A percentile compares a stretch with the other conserved stretches of the same genome.
Conservation (phyloP, 2,888 invertebrate genomes). For the Rotaria macrura region DNA sequence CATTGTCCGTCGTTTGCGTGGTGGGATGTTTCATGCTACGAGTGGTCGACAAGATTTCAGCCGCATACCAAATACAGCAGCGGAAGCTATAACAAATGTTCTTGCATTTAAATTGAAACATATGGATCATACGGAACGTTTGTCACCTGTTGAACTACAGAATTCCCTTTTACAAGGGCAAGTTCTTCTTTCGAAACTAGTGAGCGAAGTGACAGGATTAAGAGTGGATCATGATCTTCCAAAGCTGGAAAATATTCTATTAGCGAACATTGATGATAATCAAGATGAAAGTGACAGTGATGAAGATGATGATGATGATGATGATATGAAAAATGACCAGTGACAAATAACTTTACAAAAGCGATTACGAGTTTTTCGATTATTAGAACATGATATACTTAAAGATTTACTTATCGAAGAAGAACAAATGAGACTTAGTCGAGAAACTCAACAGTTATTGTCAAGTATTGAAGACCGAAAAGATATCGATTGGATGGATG, state of each 20-base stretch:
- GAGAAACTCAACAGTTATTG: neutral
- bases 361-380: neutral
- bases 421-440: neutral
- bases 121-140: neutral
- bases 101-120: neutral
- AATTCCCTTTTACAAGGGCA: neutral
- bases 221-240: rapidly evolving
- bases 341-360: no score
- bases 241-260: neutral
- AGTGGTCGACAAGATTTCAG: neutral
- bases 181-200: neutral
- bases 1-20: slow-evolving; percentile 69
- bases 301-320: no score
- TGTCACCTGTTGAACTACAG: neutral
- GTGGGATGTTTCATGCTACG: slow-evolving; percentile 26
- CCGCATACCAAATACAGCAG: neutral
- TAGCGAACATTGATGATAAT: neutral
- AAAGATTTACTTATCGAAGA: no score
- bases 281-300: no score
- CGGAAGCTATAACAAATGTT: neutral
- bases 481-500: neutral
- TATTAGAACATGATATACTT: no score
- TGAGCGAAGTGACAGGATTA: neutral
- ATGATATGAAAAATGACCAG: no score
- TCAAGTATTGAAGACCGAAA: neutral